Evolutionary conservation across 2,797 vertebrate species (phyloP), one percentile per base, ranked within the genome.

Genomic region (Pangasius djambal): DNA sequence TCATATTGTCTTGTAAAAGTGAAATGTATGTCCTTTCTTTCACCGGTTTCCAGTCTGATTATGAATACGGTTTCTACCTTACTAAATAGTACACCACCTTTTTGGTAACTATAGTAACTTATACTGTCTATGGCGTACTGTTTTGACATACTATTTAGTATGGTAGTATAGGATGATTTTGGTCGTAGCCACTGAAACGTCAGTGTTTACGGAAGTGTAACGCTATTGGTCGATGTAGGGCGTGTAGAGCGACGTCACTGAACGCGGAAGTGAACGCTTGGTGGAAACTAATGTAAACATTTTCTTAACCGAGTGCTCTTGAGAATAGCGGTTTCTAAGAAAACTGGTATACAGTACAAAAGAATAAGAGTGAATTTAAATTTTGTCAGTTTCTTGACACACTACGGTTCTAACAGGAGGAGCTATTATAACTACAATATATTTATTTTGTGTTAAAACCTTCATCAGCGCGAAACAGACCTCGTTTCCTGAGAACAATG

Each of bases 261-360:
- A 52, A 65, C 0, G 55, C 63, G 91, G 90, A 92, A 91, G 61
- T 70, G 83, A 70, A 44, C 50, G 8, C 55, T 59, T 52, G 48
- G 67, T 88, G 55, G 34, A 72, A 87, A 77, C 75, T 67, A 89
- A 88, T 92, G 89, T 92, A 91, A 92, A 92, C 90, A 91, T 18
- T 90, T 85, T 25, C 10, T 50, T 20, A 52, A 48, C 37, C 8
- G 37, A 52, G n/a, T 28, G 65, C 67, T 85, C 10, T 15, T 8
- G n/a, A 72, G 55, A 57, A 57, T 52, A 52, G 22, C 5, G 57
- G 55, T 40, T 63, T 16, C 6, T 16, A 22, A 37, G n/a, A 31
- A 22, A 22, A 20, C 52, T 63, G 52, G 34, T 13, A 0, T 28
- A 7, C 0, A 1, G 31, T 9, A 57, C 1, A 34, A 15, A 6